Percentiles rank a stretch among this genome's conserved stretches.
Conservation (phyloP, 2,888 invertebrate genomes). For the Cabera pusaria region DNA sequence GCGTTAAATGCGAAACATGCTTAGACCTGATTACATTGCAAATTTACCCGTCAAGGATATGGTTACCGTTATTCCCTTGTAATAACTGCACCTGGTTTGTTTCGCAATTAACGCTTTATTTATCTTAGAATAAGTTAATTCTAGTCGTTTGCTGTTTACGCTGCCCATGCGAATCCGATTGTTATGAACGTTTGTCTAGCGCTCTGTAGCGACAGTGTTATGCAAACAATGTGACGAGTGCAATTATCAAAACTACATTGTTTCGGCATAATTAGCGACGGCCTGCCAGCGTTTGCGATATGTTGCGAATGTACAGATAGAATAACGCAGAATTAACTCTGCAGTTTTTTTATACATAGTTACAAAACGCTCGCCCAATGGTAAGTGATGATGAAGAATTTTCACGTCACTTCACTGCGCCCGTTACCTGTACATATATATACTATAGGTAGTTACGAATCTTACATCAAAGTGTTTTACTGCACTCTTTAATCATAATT, state of each 20-base stretch:
- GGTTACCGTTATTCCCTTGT: no score
- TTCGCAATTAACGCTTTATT: slow-evolving; percentile 8
- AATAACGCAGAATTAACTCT: no score
- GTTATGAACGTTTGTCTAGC: not conserved
- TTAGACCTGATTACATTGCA: no score
- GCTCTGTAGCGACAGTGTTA: slow-evolving; percentile 3
- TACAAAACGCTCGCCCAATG: no score
- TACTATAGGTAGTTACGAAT: no score
- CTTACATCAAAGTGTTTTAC: no score
- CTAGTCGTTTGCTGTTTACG: not conserved
- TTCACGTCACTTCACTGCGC: no score
- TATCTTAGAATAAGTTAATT: not conserved
- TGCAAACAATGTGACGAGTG: slow-evolving; percentile 13
- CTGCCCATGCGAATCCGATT: slow-evolving; percentile 1
- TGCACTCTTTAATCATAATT: no score
- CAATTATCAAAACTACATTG: slow-evolving; percentile 22
- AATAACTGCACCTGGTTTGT: not conserved
- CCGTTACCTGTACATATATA: no score
- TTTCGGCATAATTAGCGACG: slow-evolving; percentile 7
- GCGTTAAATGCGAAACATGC: slow-evolving; percentile 11
- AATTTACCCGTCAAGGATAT: no score
- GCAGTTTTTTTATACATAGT: no score
- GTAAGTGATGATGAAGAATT: no score
- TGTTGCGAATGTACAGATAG: not conserved
- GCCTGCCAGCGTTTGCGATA: not conserved